Evolutionary conservation across 2,888 invertebrate species (phyloP), one percentile per base, ranked within the genome.

Genomic region (Meliscaeva auricollis): DNA sequence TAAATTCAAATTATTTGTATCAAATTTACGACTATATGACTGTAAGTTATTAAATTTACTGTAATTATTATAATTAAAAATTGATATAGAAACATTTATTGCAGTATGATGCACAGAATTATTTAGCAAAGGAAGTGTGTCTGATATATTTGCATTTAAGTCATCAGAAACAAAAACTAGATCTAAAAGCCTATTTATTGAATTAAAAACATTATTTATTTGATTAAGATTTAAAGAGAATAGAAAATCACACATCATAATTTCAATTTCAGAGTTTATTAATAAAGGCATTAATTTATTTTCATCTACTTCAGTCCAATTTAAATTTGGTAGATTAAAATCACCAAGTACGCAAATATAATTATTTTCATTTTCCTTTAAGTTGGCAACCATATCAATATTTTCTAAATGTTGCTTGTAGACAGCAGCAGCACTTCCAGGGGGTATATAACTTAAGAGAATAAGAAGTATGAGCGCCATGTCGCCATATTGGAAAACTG

Each of bases 151-250:
- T 8, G 11, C 9, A 32, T 54, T 30, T 32, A 54, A 54, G 15
- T 32, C 54, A 54, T 54, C 15, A 54, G 30, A 30, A 54, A 54
- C 9, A 54, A 54, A 54, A 8, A 54, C 30, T 54, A 54, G 32
- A 35, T 3, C 35, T 35, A 2, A 35, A 1, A 35, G 35, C 35
- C 35, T 35, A 9, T 35, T 35, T 8, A 46, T 46, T n/a, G 46
- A 32, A 54, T 54, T 54, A 30, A 54, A 54, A 32, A 54, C 32
- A 30, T 54, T 8, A 4, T 32, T 48, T 9, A 54, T 9, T 54
- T 54, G 54, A 32, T 46, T 15, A 6, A 46, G 1, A 46, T 46
- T 46, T 46, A 46, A 46, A 46, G 17, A 46, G n/a, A 46, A 15
- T 3, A 46, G 46, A 15, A 3, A 3, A 46, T 46, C 46, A 46